Conservation (phyloP, 1,140 invertebrate genomes). For the Campoletis sonorensis region DNA sequence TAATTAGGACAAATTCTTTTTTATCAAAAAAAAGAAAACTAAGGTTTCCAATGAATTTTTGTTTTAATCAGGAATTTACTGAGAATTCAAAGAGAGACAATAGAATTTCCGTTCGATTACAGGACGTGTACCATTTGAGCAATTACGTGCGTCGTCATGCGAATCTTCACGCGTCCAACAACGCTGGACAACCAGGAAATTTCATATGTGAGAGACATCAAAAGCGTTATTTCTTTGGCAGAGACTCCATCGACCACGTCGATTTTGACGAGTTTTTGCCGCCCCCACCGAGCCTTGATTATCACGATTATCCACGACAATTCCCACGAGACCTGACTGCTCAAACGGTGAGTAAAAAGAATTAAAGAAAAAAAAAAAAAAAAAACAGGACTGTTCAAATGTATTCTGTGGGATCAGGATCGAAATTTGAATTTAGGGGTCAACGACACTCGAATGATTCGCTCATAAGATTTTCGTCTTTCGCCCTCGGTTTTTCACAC, state of each 20-base stretch:
- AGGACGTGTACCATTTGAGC: conserved; percentile 69
- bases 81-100: conserved; percentile 15
- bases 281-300: conserved; percentile 68
- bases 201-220: conserved; percentile 73
- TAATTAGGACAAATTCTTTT: not conserved
- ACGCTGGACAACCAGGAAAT: conserved; percentile 60
- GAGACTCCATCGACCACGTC: conserved; percentile 68
- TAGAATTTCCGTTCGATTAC: conserved; percentile 31
- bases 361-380: too few species aligned
- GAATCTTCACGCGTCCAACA: conserved; percentile 62
- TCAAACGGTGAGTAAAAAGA: conserved; percentile 70
- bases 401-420: not conserved
- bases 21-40: not conserved
- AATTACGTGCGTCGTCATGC: conserved; percentile 64
- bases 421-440: not conserved
- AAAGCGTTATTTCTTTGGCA: conserved; percentile 72
- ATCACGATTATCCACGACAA: conserved; percentile 69
- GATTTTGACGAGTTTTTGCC: conserved; percentile 72
- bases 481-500: not conserved
- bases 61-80: not conserved
- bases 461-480: not conserved
- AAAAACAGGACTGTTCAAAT: too few species aligned
- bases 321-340: conserved; percentile 76
- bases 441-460: not conserved
- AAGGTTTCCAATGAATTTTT: too few species aligned